Evolutionary conservation across 2,113 vertebrate species (phyloP).

Genomic region (Pogonocichla stellata): DNA sequence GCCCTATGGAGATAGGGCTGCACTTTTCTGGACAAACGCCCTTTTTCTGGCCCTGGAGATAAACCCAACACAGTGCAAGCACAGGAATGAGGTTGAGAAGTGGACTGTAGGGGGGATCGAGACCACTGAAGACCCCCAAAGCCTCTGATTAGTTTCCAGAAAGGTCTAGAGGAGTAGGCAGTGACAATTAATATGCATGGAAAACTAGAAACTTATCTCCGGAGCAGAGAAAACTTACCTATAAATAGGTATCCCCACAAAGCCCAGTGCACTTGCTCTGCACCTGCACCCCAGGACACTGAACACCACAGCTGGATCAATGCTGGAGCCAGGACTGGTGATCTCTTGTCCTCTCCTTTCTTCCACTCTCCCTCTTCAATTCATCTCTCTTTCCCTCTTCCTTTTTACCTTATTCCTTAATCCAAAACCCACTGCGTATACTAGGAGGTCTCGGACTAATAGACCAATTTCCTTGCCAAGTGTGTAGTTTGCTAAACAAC

Average conservation of each 20-base stretch:
- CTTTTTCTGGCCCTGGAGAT: background rate
- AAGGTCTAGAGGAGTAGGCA: background rate
- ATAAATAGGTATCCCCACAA: background rate
- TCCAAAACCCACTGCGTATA: background rate
- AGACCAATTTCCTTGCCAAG: background rate
- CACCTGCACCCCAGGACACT: background rate
- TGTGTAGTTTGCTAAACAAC: background rate
- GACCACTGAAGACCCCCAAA: background rate
- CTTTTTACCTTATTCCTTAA: background rate
- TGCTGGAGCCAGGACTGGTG: background rate
- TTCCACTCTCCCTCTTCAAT: background rate
- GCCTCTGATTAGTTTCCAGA: background rate
- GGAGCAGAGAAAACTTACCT: background rate
- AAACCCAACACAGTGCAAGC: background rate
- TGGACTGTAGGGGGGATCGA: rapidly evolving
- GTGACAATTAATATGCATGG: background rate
- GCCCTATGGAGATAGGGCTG: background rate
- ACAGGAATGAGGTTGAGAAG: background rate
- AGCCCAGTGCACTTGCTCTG: background rate
- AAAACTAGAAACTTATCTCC: background rate
- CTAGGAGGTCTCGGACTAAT: background rate
- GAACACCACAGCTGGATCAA: background rate
- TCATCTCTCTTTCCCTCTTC: background rate
- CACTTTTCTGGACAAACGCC: background rate
- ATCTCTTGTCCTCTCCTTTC: background rate